phyloP scores from a whole-genome alignment of 2,797 vertebrate genomes.

The Okamejei kenojei region DNA sequence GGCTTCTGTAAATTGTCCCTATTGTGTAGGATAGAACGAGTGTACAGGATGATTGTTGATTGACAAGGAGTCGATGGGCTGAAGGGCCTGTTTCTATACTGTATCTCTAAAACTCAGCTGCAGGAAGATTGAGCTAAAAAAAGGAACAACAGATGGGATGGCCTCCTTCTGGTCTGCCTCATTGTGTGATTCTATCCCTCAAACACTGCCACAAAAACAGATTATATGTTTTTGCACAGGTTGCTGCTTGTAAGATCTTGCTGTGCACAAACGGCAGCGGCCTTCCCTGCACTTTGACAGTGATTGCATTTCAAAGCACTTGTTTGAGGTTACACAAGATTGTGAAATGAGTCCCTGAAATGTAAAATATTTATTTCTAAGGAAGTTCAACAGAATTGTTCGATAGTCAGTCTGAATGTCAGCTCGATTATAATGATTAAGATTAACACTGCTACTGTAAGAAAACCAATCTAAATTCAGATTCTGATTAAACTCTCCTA shows the following conservation, averaged over 20 bases:
- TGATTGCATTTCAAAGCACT: not conserved
- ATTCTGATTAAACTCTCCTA: not conserved
- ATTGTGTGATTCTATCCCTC: too few relatives aligned
- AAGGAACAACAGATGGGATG: too few relatives aligned
- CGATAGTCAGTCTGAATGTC: not conserved
- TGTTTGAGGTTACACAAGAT: not conserved
- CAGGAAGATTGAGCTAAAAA: too few relatives aligned
- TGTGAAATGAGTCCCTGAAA: not conserved
- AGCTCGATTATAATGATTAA: not conserved
- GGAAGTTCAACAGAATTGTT: not conserved
- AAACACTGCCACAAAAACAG: too few relatives aligned
- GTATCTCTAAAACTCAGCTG: too few relatives aligned
- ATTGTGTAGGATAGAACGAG: too few relatives aligned
- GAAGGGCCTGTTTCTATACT: too few relatives aligned
- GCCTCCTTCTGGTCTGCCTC: too few relatives aligned
- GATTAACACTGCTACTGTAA: not conserved
- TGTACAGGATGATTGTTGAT: too few relatives aligned
- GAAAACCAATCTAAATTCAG: not conserved
- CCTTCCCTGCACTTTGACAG: not conserved
- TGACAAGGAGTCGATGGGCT: too few relatives aligned
- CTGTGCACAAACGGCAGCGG: not conserved
- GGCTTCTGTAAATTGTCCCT: too few relatives aligned
- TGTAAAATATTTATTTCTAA: not conserved
- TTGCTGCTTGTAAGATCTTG: not conserved
- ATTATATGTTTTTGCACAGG: too few relatives aligned